phyloP scores from a whole-genome alignment of 1,140 invertebrate species.

The Rhizoglyphus robini region DNA sequence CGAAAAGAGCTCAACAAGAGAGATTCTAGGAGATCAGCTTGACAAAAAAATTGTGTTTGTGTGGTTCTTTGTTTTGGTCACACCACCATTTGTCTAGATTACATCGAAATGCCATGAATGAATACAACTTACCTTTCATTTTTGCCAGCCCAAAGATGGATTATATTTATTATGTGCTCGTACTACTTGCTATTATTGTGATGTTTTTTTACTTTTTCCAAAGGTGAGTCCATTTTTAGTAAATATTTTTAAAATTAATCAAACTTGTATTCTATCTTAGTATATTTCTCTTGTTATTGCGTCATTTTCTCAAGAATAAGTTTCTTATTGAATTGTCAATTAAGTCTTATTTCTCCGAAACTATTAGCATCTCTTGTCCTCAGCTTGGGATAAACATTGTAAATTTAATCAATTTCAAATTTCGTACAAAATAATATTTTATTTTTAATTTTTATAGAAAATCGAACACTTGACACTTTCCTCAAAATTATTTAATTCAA shows the following conservation, averaged over 20 bases:
- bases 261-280: neutral
- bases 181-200: neutral
- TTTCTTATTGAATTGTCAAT: neutral
- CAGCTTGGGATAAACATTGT: neutral
- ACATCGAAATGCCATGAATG: too few relatives aligned
- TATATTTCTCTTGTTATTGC: neutral
- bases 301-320: neutral
- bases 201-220: slow-evolving; percentile 1
- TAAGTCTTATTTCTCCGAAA: neutral
- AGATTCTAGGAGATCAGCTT: too few relatives aligned
- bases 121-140: neutral
- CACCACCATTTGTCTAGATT: too few relatives aligned
- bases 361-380: neutral
- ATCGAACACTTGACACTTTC: slow-evolving; percentile 21
- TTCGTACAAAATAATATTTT: neutral
- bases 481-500: slow-evolving; percentile 20
- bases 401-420: neutral
- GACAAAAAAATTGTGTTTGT: too few relatives aligned
- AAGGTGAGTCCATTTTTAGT: neutral
- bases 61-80: too few relatives aligned
- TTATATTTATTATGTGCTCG: neutral
- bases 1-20: too few relatives aligned
- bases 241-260: neutral
- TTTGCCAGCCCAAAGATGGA: slow-evolving; percentile 6
- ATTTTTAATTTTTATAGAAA: slow-evolving; percentile 12